Evolutionary conservation across 2,113 vertebrate genomes (phyloP), one percentile per base, ranked within the genome.

Genomic region (Merops nubicus): DNA sequence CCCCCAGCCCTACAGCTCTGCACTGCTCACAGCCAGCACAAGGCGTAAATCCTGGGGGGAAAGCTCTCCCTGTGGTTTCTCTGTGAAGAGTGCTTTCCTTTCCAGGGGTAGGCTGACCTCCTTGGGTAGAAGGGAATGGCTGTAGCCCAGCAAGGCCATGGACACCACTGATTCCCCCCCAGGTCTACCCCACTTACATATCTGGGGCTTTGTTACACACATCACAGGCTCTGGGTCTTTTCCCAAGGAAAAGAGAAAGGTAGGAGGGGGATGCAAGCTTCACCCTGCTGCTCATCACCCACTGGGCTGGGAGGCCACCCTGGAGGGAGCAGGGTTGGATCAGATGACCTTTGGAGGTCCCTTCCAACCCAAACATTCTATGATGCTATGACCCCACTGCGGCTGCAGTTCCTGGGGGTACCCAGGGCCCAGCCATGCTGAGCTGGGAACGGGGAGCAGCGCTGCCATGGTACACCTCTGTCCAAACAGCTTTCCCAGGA

Each of bases 401-500:
- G 14, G 31, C 45, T 17, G 43, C 2, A 0, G 20, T 92, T 38
- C 22, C 40, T 4, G 5, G 33, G 60, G 36, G 29, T 4, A 2
- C 26, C 42, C n/a, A n/a, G n/a, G n/a, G n/a, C 29, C 72, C 65
- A 59, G 50, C 34, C 6, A 8, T 5, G 45, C 26, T 22, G 50
- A 42, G 73, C 65, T 11, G 62, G 38, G 54, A 76, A 26, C 45
- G 34, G 63, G 36, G 14, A 3, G 36, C 1, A 6, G 22, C 36
- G 21, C 1, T 3, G 56, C 59, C 23, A 20, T 59, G 53, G 2
- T 1, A 57, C 0, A 2, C n/a, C 38, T 23, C 77, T 56, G 25
- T 45, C 38, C 65, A 43, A 62, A 11, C n/a, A 81, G 68, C 57
- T 21, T 85, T 94, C 73, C 74, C 95, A 85, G 64, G 92, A 77